Percentiles rank a stretch among this genome's conserved stretches.
Evolutionary conservation across 2,797 vertebrate genomes (phyloP).

Genomic region (Onychomys leucogaster): DNA sequence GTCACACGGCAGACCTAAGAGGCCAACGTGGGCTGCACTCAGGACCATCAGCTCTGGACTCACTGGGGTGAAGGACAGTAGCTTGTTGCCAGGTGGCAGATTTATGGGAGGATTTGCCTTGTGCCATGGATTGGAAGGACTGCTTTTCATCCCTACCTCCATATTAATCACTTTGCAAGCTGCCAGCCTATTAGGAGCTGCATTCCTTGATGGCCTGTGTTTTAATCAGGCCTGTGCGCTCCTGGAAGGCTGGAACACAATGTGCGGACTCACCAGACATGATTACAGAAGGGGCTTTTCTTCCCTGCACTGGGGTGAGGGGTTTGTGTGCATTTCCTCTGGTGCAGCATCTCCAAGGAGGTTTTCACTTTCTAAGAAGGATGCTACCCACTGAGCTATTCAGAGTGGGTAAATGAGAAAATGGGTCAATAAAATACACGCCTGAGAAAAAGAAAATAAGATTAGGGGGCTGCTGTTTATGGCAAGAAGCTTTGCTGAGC

Average conservation of each 20-base stretch:
- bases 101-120: constrained; percentile 20
- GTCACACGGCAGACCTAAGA: background rate
- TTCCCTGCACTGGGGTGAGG: constrained; percentile 72
- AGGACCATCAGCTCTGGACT: background rate
- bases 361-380: constrained; percentile 86
- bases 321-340: constrained; percentile 86
- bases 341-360: constrained; percentile 85
- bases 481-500: constrained; percentile 83
- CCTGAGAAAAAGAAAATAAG: constrained; percentile 87
- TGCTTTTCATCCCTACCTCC: constrained; percentile 47
- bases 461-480: constrained; percentile 86
- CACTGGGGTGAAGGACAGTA: background rate
- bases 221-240: constrained; percentile 73
- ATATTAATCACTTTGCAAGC: constrained; percentile 53
- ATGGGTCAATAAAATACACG: constrained; percentile 88
- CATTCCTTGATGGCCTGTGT: constrained; percentile 74
- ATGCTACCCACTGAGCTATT: constrained; percentile 90
- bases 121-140: background rate
- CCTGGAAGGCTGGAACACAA: constrained; percentile 66
- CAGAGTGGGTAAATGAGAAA: constrained; percentile 88
- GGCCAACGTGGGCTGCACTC: fast-evolving
- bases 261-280: constrained; percentile 81
- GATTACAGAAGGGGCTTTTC: constrained; percentile 85
- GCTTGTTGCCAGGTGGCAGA: constrained; percentile 44
- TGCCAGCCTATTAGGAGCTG: constrained; percentile 58